Conservation (phyloP, 2,888 invertebrate species). For the Ophion slaviceki region DNA sequence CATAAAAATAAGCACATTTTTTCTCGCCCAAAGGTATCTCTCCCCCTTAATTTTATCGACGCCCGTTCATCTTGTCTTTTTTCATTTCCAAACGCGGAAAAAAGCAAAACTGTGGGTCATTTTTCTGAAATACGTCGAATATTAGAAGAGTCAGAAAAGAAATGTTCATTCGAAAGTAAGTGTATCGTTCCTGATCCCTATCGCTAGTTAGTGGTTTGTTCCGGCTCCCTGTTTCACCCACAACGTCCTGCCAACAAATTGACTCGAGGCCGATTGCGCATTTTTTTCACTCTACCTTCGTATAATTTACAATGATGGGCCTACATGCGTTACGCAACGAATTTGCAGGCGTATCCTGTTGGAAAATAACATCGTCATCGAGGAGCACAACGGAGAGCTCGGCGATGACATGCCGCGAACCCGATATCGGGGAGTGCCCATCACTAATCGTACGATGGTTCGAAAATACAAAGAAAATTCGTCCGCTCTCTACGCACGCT, state of each 20-base stretch:
- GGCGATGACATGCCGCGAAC: constrained; percentile 78
- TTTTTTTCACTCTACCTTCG: constrained; percentile 17
- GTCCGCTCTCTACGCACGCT: constrained; percentile 68
- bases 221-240: not conserved
- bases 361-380: constrained; percentile 80
- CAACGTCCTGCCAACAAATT: constrained; percentile 49
- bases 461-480: constrained; percentile 72
- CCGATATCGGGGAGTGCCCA: constrained; percentile 78
- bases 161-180: no score
- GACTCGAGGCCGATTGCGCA: constrained; percentile 35
- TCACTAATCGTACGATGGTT: constrained; percentile 82
- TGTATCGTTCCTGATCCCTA: no score
- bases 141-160: no score
- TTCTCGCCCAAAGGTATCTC: no score
- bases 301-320: constrained; percentile 22
- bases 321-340: constrained; percentile 35
- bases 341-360: constrained; percentile 78
- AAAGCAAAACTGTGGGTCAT: no score
- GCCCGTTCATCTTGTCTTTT: no score
- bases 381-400: constrained; percentile 78
- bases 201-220: not conserved
- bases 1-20: no score
- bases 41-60: no score
- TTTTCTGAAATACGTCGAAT: no score
- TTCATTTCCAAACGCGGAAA: no score